Percentiles rank a stretch among this genome's conserved stretches.
Conservation (phyloP, 2,888 invertebrate genomes). For the Spilosoma lubricipeda region DNA sequence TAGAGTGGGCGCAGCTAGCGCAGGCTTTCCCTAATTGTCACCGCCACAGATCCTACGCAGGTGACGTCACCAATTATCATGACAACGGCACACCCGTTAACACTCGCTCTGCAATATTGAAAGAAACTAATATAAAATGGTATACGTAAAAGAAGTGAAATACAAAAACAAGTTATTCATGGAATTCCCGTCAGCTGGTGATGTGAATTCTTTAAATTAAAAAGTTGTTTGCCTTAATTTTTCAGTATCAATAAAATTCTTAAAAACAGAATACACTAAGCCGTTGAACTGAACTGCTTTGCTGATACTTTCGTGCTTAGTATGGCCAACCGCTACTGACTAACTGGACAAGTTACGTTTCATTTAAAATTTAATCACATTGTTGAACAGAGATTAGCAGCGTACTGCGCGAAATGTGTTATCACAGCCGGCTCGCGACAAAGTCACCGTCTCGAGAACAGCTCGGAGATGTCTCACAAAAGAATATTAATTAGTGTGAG, state of each 20-base stretch:
- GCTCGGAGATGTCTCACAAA: conserved; percentile 24
- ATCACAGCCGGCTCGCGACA: not conserved
- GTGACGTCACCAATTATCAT: conserved; percentile 29
- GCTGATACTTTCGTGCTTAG: not conserved
- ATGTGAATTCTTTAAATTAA: not conserved
- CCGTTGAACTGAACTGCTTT: not conserved
- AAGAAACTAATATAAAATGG: conserved; percentile 1
- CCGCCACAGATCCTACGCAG: conserved; percentile 12
- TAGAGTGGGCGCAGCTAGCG: conserved; percentile 29
- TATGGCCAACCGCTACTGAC: not conserved
- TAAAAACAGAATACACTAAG: not conserved
- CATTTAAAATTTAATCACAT: not conserved
- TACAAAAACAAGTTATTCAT: not conserved
- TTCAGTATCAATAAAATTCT: not conserved
- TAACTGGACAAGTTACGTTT: not conserved
- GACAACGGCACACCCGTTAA: not conserved
- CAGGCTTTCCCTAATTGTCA: conserved; percentile 50
- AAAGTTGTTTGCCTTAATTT: not conserved
- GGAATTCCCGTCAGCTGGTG: not conserved
- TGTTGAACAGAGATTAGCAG: conserved; percentile 6
- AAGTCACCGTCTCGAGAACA: not conserved
- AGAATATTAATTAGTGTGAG: conserved; percentile 44
- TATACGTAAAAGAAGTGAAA: not conserved
- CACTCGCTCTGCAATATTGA: not conserved
- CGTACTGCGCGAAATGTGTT: not conserved